Evolutionary conservation across 2,888 invertebrate species (phyloP), one percentile per base, ranked within the genome.

Genomic region (Lepidochrysops patricia): DNA sequence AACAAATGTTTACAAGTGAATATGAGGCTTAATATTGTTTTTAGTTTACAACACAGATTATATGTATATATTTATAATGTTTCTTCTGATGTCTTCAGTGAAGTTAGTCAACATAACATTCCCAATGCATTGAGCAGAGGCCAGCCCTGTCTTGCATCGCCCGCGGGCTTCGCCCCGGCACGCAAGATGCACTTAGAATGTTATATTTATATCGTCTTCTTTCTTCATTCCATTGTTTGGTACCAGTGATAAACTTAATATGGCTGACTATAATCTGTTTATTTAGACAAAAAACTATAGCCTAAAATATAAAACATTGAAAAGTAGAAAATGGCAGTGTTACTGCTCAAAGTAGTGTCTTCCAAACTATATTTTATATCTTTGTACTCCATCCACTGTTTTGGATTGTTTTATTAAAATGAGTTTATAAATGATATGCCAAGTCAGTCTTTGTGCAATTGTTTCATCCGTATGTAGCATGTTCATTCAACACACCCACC

Each of bases 121-220:
- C 74, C 68, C 68, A 63, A 71, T 70, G 73, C 75, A 74, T 67
- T 66, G 67, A 70, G 71, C 73, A 69, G 66, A 66, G 64, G 66
- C 64, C 67, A 65, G 61, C 66, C 66, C 66, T 66, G 70, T 67
- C 70, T 68, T 69, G 74, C 71, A 68, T 71, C 72, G 71, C 67
- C 65, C 65, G 68, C 68, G 71, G 66, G 43, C 61, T 63, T 43
- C 26, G 57, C 65, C 66, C 61, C 58, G 67, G 65, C 60, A 57
- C 73, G 81, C 84, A 84, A 82, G 84, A 79, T 79, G 82, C 86
- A 80, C 71, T 75, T 73, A 83, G 86, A 87, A 85, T 71, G 78
- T 84, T 76, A 76, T 75, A 73, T 77, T 77, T 73, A 65, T 57
- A 68, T 65, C n/a, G 34, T 60, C 58, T 57, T 61, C 43, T 26